Evolutionary conservation across 2,888 invertebrate species (phyloP).

Genomic region (Andrena flavipes): DNA sequence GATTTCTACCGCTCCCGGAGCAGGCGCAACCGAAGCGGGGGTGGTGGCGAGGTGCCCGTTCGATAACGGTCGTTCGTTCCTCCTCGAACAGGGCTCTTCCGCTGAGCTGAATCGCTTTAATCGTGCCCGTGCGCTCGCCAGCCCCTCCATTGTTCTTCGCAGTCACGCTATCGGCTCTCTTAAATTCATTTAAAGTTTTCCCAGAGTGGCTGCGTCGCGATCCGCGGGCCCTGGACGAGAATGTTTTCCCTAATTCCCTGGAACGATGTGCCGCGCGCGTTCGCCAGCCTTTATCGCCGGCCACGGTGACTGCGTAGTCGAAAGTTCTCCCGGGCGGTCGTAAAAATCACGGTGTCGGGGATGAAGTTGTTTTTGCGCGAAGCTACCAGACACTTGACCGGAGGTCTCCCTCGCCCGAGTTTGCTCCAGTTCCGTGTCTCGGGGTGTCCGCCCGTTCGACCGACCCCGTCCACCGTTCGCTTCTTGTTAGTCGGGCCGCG

Average conservation of each 20-base stretch:
- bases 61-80: constrained; percentile 37
- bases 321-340: constrained; percentile 24
- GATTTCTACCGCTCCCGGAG: constrained; percentile 14
- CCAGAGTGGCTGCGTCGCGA: background rate
- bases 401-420: constrained; percentile 25
- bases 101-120: constrained; percentile 38
- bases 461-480: constrained; percentile 27
- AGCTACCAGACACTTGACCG: constrained; percentile 13
- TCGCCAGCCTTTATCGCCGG: constrained; percentile 1
- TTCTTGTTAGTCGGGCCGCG: constrained; percentile 59
- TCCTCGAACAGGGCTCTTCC: background rate
- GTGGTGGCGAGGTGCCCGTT: background rate
- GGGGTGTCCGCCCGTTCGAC: background rate
- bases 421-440: constrained; percentile 53
- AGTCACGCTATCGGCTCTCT: constrained; percentile 37
- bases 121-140: constrained; percentile 5
- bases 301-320: background rate
- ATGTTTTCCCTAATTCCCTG: constrained; percentile 36
- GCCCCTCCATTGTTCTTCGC: background rate
- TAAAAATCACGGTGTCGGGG: constrained; percentile 51
- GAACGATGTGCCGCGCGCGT: background rate
- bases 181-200: constrained; percentile 51
- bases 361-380: constrained; percentile 40
- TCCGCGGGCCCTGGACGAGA: background rate
- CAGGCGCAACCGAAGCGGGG: background rate